Evolutionary conservation across 2,113 vertebrate species (phyloP), one percentile per base, ranked within the genome.

Genomic region (Mus musculus): DNA sequence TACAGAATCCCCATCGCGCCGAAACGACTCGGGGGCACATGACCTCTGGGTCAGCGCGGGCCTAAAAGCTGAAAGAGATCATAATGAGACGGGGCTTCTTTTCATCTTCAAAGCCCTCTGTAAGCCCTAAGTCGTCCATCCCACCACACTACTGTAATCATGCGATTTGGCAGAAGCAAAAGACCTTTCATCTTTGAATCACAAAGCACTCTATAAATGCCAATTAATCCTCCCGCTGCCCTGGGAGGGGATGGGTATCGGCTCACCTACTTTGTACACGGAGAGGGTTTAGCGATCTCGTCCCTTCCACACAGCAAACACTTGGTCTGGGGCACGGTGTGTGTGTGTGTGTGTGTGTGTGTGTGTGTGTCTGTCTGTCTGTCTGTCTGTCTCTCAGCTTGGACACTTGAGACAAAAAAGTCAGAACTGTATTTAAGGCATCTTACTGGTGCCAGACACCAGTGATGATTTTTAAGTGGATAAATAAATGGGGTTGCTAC

Each of bases 71-170:
- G 75, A 96, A 82, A 95, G 87, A 95, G 95, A 94, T 89, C 73
- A 56, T 93, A 95, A 95, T 72, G 95, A 92, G 91, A 91, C 73
- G 49, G 80, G 26, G 30, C 78, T 89, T 94, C 94, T 95, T 97
- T 96, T 97, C 95, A 97, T 97, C 97, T 97, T 97, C 97, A 96
- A 97, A 97, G 97, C 89, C 72, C 46, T 90, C 93, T 59, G 42
- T 52, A 96, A 96, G 88, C 95, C 96, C 95, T 95, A 95, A 95
- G 88, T 94, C 91, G 94, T 95, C 87, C 73, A 76, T 80, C 90
- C 93, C 30, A 72, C 87, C 92, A 42, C 71, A 78, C 65, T 75
- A 49, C 92, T 96, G 36, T 95, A 94, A 97, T 97, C 96, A 95
- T 52, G 33, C 36, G 42, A 94, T 95, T 94, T 96, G 96, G 95